Conservation (phyloP, 2,888 invertebrate species). For the Luffia ferchaultella region DNA sequence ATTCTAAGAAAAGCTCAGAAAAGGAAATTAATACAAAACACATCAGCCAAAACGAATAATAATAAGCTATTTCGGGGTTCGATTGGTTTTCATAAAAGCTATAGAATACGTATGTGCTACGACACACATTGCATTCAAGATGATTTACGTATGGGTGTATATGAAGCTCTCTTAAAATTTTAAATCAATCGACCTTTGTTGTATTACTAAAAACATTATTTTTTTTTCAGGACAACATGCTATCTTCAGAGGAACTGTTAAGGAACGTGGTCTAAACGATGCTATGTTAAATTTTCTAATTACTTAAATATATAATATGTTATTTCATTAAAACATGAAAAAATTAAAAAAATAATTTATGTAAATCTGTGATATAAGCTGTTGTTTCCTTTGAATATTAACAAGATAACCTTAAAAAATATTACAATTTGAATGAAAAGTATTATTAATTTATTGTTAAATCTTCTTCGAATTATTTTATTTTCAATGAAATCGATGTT, state of each 20-base stretch:
- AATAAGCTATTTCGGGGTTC: no score
- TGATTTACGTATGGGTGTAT: no score
- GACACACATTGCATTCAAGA: no score
- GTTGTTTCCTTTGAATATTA: neutral
- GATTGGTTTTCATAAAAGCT: no score
- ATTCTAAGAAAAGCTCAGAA: no score
- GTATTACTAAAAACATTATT: no score
- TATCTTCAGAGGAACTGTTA: constrained; percentile 63
- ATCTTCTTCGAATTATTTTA: neutral
- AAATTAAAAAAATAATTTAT: neutral
- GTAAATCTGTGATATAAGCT: neutral
- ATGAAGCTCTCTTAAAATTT: no score
- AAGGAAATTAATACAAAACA: no score
- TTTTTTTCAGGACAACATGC: constrained; percentile 62
- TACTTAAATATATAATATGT: neutral
- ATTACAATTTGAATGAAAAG: neutral
- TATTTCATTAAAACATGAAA: neutral
- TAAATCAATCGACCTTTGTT: no score
- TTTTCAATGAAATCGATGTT: neutral
- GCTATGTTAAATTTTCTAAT: neutral
- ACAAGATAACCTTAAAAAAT: neutral
- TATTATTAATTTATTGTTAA: neutral
- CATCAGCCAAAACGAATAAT: no score
- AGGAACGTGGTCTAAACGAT: constrained; percentile 33
- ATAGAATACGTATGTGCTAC: no score